Conservation (phyloP, 2,113 vertebrate genomes). For the Paedocypris sp. region DNA sequence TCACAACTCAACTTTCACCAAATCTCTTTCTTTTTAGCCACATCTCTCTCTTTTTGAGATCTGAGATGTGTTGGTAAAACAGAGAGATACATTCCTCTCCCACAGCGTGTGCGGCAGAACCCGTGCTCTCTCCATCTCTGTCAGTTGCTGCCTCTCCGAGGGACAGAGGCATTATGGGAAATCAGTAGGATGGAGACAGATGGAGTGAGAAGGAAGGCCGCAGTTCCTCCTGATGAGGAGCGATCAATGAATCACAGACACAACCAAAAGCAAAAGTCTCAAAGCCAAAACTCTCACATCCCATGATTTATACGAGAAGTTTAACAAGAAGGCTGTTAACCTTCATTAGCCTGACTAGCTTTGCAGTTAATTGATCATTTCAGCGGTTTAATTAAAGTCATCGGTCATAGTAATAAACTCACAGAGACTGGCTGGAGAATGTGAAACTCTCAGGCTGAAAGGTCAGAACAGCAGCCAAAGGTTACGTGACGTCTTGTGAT, state of each 20-base stretch:
- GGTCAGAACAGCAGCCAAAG: background rate
- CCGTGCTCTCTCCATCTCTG: slow-evolving; percentile 4
- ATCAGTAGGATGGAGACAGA: slow-evolving; percentile 8
- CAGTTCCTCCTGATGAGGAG: background rate
- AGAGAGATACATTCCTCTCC: background rate
- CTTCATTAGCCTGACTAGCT: background rate
- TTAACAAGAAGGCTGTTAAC: too few relatives aligned
- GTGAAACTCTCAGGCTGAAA: background rate
- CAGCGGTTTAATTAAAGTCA: slow-evolving; percentile 15
- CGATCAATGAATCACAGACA: background rate
- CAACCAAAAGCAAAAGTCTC: background rate
- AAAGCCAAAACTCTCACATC: background rate
- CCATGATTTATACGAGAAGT: too few relatives aligned
- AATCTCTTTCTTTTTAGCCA: too few relatives aligned
- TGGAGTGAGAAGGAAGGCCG: background rate
- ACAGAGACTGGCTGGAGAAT: background rate
- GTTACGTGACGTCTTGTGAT: background rate
- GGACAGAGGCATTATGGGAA: slow-evolving; percentile 20
- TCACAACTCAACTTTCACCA: too few relatives aligned
- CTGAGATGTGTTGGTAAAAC: background rate
- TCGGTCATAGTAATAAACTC: slow-evolving; percentile 16
- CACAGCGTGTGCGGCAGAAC: background rate
- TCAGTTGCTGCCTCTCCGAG: slow-evolving; percentile 16
- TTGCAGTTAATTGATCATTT: slow-evolving; percentile 6
- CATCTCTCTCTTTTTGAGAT: too few relatives aligned